Evolutionary conservation across 2,797 vertebrate species (phyloP), one percentile per base, ranked within the genome.

Genomic region (Muscicapa comitata): DNA sequence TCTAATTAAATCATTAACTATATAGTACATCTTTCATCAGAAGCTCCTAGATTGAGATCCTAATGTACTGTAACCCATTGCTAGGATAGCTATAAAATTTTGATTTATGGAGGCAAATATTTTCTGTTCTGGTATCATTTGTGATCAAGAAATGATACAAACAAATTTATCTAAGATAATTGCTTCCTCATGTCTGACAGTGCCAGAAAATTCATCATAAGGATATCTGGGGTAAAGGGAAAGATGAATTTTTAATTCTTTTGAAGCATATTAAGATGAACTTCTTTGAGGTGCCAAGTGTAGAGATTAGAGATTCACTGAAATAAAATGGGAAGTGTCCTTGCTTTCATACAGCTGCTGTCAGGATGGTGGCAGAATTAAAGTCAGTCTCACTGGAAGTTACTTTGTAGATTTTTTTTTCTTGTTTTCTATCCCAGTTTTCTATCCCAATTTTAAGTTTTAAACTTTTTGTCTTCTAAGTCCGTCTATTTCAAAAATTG

Each of bases 51-150:
- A 76, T 81, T 92, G 83, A 94, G 90, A 93, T 95, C 58, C 82
- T 94, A 94, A 94, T 88, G 70, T 88, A 54, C 58, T 92, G 90
- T 90, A 90, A 88, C 66, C 76, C 79, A 86, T 84, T 90, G 79
- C 93, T 93, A 78, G 51, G 51, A 75, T 74, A 91, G 79, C 51
- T 94, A 28, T 73, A 62, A 61, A 93, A 88, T 88, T 91, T 81
- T 94, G 82, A 96, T 95, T 95, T 95, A 88, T 78, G 70, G 82
- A 92, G 70, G 85, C 86, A 96, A 95, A 94, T 95, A 92, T 96
- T 96, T 95, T 95, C 79, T 86, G 8, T 84, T 90, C 72, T 88
- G 50, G 14, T 90, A 95, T 83, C 47, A 86, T 75, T 86, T 88
- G 88, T 95, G 94, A 95, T 93, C 88, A 95, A 86, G 93, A 88